Evolutionary conservation across 1,140 invertebrate species (phyloP).

Genomic region (Polypedilum vanderplanki): DNA sequence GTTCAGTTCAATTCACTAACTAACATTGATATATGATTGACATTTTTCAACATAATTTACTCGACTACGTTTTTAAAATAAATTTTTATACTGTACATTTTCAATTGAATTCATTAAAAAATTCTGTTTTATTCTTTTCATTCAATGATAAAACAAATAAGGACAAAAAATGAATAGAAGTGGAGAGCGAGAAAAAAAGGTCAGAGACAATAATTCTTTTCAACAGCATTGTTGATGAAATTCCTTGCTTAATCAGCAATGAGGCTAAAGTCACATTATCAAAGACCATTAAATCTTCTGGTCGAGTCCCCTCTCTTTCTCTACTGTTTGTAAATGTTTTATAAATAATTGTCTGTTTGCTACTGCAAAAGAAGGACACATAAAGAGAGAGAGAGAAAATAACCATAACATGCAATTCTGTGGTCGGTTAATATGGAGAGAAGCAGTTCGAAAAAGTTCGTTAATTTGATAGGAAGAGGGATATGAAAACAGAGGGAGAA

Average conservation of each 20-base stretch:
- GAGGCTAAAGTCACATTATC: slow-evolving; percentile 6
- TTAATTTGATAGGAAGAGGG: not conserved
- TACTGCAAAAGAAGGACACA: not conserved
- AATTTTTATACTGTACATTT: not conserved
- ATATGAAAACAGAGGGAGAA: too few relatives aligned
- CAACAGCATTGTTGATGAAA: slow-evolving; percentile 17
- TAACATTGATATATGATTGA: not conserved
- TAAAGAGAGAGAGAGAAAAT: too few relatives aligned
- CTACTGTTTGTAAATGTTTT: not conserved
- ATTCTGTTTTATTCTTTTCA: not conserved
- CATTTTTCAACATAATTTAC: not conserved
- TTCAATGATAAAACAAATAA: not conserved
- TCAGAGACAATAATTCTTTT: slow-evolving; percentile 19
- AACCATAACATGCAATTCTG: slow-evolving; percentile 2
- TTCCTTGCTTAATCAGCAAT: slow-evolving; percentile 8
- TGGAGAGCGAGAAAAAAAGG: not conserved
- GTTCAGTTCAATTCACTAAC: not conserved
- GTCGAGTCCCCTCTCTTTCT: not conserved
- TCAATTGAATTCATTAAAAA: not conserved
- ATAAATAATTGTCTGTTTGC: slow-evolving; percentile 1
- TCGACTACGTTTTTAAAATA: not conserved
- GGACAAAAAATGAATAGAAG: not conserved
- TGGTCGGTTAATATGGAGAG: not conserved
- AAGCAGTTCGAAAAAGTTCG: not conserved
- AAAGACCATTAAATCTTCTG: slow-evolving; percentile 18